Conservation (phyloP, 2,888 invertebrate species). For the Amphipyra tragopoginis region DNA sequence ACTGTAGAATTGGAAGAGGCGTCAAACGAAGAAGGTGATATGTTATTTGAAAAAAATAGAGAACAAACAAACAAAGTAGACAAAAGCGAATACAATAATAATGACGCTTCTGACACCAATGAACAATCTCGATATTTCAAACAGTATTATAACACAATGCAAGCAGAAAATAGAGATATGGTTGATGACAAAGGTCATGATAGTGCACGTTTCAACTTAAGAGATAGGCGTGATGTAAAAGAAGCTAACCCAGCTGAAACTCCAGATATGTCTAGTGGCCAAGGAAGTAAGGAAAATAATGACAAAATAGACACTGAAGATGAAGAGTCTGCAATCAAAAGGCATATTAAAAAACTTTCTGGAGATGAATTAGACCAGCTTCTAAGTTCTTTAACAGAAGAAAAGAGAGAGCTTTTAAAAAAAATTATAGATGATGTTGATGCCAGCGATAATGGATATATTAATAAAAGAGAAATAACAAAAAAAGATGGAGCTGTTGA, state of each 20-base stretch:
- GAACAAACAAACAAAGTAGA: constrained; percentile 60
- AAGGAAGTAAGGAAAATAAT: constrained; percentile 52
- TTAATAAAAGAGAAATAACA: constrained; percentile 84
- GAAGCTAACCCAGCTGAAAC: constrained; percentile 49
- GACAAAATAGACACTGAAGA: constrained; percentile 68
- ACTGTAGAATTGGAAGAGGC: constrained; percentile 52
- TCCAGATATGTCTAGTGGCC: constrained; percentile 38
- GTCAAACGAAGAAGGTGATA: constrained; percentile 67
- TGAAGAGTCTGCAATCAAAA: constrained; percentile 80
- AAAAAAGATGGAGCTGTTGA: constrained; percentile 83
- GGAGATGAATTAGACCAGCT: constrained; percentile 80
- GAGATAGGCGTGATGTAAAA: constrained; percentile 73
- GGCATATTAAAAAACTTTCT: constrained; percentile 81
- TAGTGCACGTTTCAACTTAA: constrained; percentile 58
- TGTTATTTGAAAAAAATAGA: constrained; percentile 66
- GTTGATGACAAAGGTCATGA: constrained; percentile 64
- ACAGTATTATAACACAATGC: constrained; percentile 67
- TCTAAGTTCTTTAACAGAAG: constrained; percentile 78
- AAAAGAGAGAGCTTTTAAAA: constrained; percentile 79
- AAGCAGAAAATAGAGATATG: constrained; percentile 64
- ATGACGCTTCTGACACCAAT: constrained; percentile 60
- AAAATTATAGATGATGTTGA: constrained; percentile 77
- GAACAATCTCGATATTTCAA: constrained; percentile 64
- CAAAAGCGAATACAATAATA: constrained; percentile 63
- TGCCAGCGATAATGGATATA: constrained; percentile 54